Base-by-base conservation (phyloP, 2,888 invertebrate genomes). In the Mactromeris polynyma region DNA sequence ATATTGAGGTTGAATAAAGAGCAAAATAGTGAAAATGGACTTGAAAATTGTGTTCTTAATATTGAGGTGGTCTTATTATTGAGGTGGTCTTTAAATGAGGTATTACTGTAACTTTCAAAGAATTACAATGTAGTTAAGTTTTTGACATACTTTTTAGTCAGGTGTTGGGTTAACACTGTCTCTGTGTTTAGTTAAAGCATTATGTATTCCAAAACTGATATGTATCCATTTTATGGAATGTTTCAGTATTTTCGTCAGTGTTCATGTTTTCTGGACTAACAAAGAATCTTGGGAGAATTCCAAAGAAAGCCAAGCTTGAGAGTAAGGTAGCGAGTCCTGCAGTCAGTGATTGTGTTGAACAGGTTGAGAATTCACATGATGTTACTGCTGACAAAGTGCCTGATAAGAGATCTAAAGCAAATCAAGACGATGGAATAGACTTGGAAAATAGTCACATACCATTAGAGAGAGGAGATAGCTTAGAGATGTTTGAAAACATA, bases 241-340 rank as follows among this genome's bases (percentile, higher is more conserved):
- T 84, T 84, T 54, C 84, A 84, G 84, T 78, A 36, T 78, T 84
- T 78, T 84, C 78, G 7, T 78, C 84, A 1, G 77, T 84, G 84
- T 36, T 73, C 14, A 36, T 19, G 17, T 78, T 51, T 36, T 26
- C 38, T 77, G 84, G 84, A 21, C 77, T 84, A 19, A 73, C 81
- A 26, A 77, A 86, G 42, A n/a, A 73, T 17, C 42, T 86, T 33
- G 86, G 81, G 46, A 81, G 81, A 46, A 86, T 73, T 38, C 81
- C 86, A 42, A 86, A 86, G 58, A 86, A 86, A 33, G 26, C 19
- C 1, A 79, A 79, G n/a, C 31, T 7, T 26, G 79, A n/a, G 7
- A 19, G 36, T 36, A 31, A 79, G 36, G 40, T 42, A 19, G 42
- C n/a, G 11, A 40, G 42, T 79, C 40, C 79, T 79, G 21, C 77